phyloP scores from a whole-genome alignment of 2,113 vertebrate species.

The Etheostoma spectabile region DNA sequence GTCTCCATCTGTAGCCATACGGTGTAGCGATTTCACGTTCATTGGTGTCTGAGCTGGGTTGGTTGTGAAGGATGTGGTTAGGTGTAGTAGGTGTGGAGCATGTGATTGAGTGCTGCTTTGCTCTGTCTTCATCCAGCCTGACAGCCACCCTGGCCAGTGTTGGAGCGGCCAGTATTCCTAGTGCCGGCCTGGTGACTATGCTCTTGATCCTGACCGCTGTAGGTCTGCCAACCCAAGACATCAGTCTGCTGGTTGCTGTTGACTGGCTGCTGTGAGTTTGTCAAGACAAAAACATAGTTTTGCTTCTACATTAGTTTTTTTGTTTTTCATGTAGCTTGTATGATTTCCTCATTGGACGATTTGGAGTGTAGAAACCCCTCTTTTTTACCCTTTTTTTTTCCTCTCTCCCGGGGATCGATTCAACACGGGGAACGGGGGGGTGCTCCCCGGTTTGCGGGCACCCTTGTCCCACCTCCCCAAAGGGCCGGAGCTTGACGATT shows the following conservation, averaged over 20 bases:
- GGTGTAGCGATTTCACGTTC: neutral
- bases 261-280: slow-evolving; percentile 98
- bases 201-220: slow-evolving; percentile 97
- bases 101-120: slow-evolving; percentile 19
- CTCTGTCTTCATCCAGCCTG: slow-evolving; percentile 83
- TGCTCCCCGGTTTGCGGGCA: slow-evolving; percentile 96
- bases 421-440: slow-evolving; percentile 98
- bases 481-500: slow-evolving; percentile 91
- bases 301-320: fast-evolving
- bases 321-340: neutral
- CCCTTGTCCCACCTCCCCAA: slow-evolving; percentile 97
- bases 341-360: neutral
- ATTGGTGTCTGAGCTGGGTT: neutral
- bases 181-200: slow-evolving; percentile 98
- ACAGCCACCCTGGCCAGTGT: slow-evolving; percentile 97
- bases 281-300: neutral
- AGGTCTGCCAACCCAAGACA: slow-evolving; percentile 96
- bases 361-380: neutral
- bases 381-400: neutral
- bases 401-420: slow-evolving; percentile 90
- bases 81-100: neutral
- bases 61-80: neutral
- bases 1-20: slow-evolving; percentile 10
- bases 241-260: slow-evolving; percentile 97
- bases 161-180: slow-evolving; percentile 98